Percentiles rank a stretch among this genome's conserved stretches.
These are phyloP conservation scores for Crocallis elinguaria DNA, from an alignment of 2,888 invertebrate genomes.

Conservation along the genomic window DNA sequence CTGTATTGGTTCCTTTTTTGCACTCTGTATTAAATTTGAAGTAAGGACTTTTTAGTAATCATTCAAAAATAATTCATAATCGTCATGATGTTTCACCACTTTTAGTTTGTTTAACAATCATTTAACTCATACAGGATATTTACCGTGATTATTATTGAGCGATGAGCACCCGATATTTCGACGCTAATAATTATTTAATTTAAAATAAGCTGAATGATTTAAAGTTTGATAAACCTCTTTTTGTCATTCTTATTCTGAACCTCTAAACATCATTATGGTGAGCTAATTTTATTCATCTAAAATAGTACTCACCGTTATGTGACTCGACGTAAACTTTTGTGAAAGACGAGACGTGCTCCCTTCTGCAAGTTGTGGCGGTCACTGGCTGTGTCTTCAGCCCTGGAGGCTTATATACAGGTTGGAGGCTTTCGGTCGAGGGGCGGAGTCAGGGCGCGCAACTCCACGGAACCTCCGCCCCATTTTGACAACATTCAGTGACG, in stretches of 20 bases:
- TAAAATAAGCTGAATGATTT: too few relatives aligned
- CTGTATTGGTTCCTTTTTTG: too few relatives aligned
- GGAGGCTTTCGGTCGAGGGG: slow-evolving; percentile 53
- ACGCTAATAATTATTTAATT: too few relatives aligned
- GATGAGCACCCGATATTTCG: too few relatives aligned
- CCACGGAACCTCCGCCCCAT: slow-evolving; percentile 61
- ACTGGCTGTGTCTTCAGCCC: slow-evolving; percentile 51
- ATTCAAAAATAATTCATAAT: too few relatives aligned
- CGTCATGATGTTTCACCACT: too few relatives aligned
- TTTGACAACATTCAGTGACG: slow-evolving; percentile 63
- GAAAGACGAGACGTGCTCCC: slow-evolving; percentile 37
- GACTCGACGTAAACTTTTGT: slow-evolving; percentile 70
- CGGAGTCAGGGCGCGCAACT: slow-evolving; percentile 60
- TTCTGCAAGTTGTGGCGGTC: slow-evolving; percentile 42
- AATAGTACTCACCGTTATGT: slow-evolving; percentile 65
- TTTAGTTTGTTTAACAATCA: too few relatives aligned
- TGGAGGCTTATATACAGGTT: slow-evolving; percentile 65
- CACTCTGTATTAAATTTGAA: too few relatives aligned
- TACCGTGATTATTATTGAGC: too few relatives aligned
- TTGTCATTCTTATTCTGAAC: not conserved
- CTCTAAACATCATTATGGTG: not conserved
- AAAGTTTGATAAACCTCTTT: too few relatives aligned
- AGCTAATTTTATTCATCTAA: not conserved
- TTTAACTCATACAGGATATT: too few relatives aligned
- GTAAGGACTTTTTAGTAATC: too few relatives aligned